Conservation (phyloP, 1,140 invertebrate species). For the Drosophila neocordata region DNA sequence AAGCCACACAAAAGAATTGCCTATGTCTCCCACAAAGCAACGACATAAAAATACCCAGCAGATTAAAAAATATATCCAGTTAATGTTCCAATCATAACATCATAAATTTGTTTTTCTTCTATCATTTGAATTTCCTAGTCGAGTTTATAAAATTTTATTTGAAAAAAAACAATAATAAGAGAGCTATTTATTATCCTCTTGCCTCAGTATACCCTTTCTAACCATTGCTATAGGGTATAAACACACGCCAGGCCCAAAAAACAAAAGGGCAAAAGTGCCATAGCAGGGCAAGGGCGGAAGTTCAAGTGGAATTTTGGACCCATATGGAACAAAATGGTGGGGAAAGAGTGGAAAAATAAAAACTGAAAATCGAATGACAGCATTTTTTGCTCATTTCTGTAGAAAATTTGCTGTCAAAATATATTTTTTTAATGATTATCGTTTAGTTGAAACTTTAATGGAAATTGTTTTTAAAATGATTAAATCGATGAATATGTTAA, state of each 20-base stretch:
- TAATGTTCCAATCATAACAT: too few species aligned
- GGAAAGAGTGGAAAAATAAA: background rate
- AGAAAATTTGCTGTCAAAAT: too few species aligned
- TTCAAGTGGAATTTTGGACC: background rate
- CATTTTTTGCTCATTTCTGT: too few species aligned
- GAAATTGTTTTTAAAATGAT: background rate
- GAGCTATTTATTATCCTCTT: too few species aligned
- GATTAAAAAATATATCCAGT: background rate
- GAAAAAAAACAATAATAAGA: too few species aligned
- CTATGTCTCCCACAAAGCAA: background rate
- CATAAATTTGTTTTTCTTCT: too few species aligned
- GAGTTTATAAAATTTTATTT: too few species aligned
- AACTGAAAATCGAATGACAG: background rate
- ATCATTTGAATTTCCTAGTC: too few species aligned
- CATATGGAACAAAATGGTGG: conserved; percentile 6
- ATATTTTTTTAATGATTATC: too few species aligned
- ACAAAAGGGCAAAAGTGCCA: background rate
- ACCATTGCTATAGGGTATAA: background rate
- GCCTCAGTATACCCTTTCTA: background rate
- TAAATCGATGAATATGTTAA: background rate
- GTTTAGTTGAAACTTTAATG: too few species aligned
- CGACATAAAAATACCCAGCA: background rate
- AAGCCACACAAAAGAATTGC: conserved; percentile 6
- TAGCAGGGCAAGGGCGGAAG: background rate
- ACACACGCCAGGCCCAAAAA: background rate